Conservation (phyloP, 1,140 invertebrate species). For the Leucophenga varia region DNA sequence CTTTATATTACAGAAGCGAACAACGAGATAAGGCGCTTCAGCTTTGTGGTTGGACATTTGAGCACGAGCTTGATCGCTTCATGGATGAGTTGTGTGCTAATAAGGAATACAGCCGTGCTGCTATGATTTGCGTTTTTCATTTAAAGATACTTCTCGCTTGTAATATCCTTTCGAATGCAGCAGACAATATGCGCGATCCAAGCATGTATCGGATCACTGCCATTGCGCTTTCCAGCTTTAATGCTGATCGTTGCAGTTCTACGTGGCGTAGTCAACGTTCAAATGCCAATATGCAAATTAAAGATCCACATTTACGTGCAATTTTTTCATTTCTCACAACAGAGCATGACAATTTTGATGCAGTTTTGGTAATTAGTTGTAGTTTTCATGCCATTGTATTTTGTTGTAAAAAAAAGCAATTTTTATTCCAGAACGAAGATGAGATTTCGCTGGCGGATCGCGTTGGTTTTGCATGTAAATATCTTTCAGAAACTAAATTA, state of each 20-base stretch:
- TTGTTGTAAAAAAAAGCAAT: too few relatives aligned
- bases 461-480: constrained; percentile 91
- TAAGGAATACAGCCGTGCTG: constrained; percentile 74
- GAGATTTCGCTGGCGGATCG: constrained; percentile 84
- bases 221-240: constrained; percentile 88
- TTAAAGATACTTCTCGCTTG: constrained; percentile 81
- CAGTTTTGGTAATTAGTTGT: constrained; percentile 67
- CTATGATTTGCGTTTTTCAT: constrained; percentile 89
- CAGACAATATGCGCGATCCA: constrained; percentile 53
- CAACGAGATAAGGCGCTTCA: constrained; percentile 78
- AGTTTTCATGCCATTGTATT: neutral
- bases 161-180: constrained; percentile 76
- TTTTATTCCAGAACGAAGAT: constrained; percentile 68
- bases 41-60: constrained; percentile 84
- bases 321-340: constrained; percentile 90
- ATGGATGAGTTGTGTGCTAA: constrained; percentile 38
- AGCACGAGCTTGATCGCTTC: constrained; percentile 56
- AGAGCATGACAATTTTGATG: constrained; percentile 75
- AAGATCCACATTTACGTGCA: constrained; percentile 86
- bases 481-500: constrained; percentile 79
- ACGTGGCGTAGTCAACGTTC: constrained; percentile 82
- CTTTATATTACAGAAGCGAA: constrained; percentile 62
- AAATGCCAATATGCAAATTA: constrained; percentile 69
- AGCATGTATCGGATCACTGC: constrained; percentile 70
- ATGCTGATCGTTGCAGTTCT: constrained; percentile 73